phyloP scores from a whole-genome alignment of 64 coral and sea anemone species.

The Stichodactyla helianthus region DNA sequence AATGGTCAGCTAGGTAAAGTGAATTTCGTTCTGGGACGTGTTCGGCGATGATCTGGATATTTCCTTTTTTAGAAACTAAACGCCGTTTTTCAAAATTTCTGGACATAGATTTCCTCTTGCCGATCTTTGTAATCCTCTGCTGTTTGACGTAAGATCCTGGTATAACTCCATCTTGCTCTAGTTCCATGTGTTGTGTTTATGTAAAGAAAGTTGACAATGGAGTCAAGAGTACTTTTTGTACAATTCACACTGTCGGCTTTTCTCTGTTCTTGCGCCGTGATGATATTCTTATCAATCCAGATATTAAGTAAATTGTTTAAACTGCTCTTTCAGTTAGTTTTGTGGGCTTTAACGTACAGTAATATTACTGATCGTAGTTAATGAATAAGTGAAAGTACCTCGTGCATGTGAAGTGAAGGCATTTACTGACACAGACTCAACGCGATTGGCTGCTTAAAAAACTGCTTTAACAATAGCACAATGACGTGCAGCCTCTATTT shows the following conservation, averaged over 20 bases:
- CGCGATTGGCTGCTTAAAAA: background rate
- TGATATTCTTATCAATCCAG: background rate
- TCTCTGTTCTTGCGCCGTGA: background rate
- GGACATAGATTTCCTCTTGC: slow-evolving; percentile 39
- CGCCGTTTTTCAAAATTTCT: slow-evolving; percentile 67
- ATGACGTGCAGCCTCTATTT: slow-evolving; percentile 11
- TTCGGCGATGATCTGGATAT: slow-evolving; percentile 40
- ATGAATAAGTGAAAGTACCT: background rate
- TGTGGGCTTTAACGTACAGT: background rate
- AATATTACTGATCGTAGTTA: background rate
- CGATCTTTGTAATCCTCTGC: slow-evolving; percentile 37
- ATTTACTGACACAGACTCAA: slow-evolving; percentile 10
- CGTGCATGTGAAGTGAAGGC: background rate
- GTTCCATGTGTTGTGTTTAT: slow-evolving; percentile 54
- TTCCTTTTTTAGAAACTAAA: slow-evolving; percentile 55
- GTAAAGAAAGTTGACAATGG: background rate
- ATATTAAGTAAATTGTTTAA: background rate
- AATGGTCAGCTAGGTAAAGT: slow-evolving; percentile 71
- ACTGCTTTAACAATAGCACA: background rate
- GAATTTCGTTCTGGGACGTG: slow-evolving; percentile 59
- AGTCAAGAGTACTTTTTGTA: slow-evolving; percentile 10
- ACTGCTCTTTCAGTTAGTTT: background rate
- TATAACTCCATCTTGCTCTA: slow-evolving; percentile 45
- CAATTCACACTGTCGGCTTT: background rate
- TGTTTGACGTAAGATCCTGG: slow-evolving; percentile 38